Evolutionary conservation across 2,888 invertebrate genomes (phyloP).

Genomic region (Cacoxenus indagator): DNA sequence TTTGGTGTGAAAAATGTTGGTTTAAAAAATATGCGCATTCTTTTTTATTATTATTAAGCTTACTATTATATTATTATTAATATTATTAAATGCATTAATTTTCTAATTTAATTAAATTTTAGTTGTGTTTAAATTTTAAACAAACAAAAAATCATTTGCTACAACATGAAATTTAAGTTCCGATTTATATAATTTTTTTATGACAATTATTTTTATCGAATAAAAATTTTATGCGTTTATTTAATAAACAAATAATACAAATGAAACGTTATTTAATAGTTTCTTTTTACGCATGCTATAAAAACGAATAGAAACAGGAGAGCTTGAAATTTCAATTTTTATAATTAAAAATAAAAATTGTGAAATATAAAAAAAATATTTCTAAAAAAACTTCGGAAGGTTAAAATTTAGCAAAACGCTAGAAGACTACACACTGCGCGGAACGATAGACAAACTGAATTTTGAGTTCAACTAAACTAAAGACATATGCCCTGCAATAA

Average conservation of each 20-base stretch:
- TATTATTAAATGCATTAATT: background rate
- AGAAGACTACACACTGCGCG: constrained; percentile 41
- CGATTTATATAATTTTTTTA: constrained; percentile 33
- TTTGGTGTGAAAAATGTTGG: background rate
- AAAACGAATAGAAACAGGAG: background rate
- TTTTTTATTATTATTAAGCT: background rate
- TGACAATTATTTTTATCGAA: constrained; percentile 30
- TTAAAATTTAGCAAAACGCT: constrained; percentile 47
- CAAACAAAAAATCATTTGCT: constrained; percentile 15
- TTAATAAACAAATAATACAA: constrained; percentile 1
- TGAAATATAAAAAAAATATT: constrained; percentile 45
- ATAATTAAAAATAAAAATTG: constrained; percentile 14
- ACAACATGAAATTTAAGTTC: constrained; percentile 34
- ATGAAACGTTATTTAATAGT: constrained; percentile 33
- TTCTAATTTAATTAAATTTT: constrained; percentile 12
- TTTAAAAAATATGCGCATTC: too few species aligned
- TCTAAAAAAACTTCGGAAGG: constrained; percentile 62
- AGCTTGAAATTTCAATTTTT: background rate
- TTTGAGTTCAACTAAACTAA: constrained; percentile 18
- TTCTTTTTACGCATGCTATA: too few species aligned
- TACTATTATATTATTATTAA: background rate
- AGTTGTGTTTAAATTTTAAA: background rate
- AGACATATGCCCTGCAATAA: constrained; percentile 8
- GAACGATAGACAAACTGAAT: constrained; percentile 29
- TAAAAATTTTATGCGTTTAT: constrained; percentile 20